Evolutionary conservation across 1,140 invertebrate species (phyloP).

Genomic region (Papilio polytes): DNA sequence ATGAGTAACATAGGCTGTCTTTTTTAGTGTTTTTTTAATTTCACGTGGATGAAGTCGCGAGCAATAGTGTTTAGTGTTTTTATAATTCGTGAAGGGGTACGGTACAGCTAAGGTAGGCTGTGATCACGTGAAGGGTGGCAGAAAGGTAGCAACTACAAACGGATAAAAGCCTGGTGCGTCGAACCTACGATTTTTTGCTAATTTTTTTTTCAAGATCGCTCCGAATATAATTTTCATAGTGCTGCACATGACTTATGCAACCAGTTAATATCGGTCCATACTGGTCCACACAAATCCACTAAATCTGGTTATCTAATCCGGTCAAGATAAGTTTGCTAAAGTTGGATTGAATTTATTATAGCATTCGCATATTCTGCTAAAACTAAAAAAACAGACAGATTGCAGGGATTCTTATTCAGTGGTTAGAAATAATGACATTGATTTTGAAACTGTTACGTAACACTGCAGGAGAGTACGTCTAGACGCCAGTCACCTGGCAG

Average conservation of each 20-base stretch:
- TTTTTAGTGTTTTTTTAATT: no score
- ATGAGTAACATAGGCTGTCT: no score
- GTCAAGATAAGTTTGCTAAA: background rate
- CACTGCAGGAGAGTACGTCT: conserved; percentile 9
- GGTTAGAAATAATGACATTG: conserved; percentile 9
- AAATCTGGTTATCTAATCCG: conserved; percentile 24
- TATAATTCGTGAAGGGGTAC: no score
- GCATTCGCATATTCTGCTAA: background rate
- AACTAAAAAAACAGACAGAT: background rate
- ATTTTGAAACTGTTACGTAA: conserved; percentile 4
- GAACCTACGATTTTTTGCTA: no score
- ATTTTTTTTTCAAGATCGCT: background rate
- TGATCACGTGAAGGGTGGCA: no score
- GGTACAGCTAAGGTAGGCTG: no score
- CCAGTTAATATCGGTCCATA: background rate
- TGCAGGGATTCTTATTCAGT: background rate
- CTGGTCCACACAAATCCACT: background rate
- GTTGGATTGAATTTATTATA: background rate
- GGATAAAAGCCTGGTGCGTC: no score
- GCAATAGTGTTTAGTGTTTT: no score
- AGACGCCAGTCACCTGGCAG: conserved; percentile 10
- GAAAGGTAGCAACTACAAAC: no score
- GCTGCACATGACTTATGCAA: background rate
- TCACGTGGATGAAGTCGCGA: no score
- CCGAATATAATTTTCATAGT: no score